Conservation (phyloP, 1,140 invertebrate species). For the Ips nitidus region DNA sequence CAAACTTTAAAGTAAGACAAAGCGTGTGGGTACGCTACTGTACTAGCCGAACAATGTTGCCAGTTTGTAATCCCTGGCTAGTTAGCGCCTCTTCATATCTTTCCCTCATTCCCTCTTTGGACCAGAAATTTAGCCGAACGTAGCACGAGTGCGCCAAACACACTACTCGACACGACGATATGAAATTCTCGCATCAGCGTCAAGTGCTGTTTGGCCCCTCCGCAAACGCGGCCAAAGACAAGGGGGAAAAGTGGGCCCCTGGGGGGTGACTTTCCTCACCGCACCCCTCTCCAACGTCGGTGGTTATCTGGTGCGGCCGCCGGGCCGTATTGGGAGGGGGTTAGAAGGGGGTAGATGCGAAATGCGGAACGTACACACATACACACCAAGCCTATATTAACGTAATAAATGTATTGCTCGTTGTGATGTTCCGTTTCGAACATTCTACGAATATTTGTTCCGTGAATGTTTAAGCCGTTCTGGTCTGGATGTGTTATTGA, state of each 20-base stretch:
- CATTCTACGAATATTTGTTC: too few species aligned
- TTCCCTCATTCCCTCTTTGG: too few species aligned
- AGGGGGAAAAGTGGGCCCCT: slow-evolving; percentile 9
- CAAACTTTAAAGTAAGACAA: too few species aligned
- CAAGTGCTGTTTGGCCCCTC: slow-evolving; percentile 28
- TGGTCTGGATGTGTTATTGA: too few species aligned
- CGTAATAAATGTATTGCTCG: slow-evolving; percentile 27
- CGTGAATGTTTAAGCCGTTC: too few species aligned
- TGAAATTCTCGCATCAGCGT: slow-evolving; percentile 33
- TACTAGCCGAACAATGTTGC: too few species aligned
- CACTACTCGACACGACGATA: slow-evolving; percentile 24
- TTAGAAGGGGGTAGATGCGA: slow-evolving; percentile 8
- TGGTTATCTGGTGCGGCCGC: slow-evolving; percentile 17
- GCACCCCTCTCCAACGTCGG: background rate
- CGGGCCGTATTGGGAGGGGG: slow-evolving; percentile 13
- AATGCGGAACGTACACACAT: background rate
- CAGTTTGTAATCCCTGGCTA: too few species aligned
- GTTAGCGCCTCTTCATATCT: too few species aligned
- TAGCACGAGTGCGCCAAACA: slow-evolving; percentile 16
- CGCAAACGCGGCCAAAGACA: slow-evolving; percentile 12
- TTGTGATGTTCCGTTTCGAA: background rate
- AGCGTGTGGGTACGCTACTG: too few species aligned
- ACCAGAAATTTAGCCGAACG: slow-evolving; percentile 4
- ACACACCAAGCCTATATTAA: slow-evolving; percentile 21
- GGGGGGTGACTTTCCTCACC: slow-evolving; percentile 11